Percentiles rank a stretch among this genome's conserved stretches.
These are phyloP conservation scores for Stenoptilia bipunctidactyla DNA, from an alignment of 2,888 invertebrate genomes.

Conservation along the genomic window DNA sequence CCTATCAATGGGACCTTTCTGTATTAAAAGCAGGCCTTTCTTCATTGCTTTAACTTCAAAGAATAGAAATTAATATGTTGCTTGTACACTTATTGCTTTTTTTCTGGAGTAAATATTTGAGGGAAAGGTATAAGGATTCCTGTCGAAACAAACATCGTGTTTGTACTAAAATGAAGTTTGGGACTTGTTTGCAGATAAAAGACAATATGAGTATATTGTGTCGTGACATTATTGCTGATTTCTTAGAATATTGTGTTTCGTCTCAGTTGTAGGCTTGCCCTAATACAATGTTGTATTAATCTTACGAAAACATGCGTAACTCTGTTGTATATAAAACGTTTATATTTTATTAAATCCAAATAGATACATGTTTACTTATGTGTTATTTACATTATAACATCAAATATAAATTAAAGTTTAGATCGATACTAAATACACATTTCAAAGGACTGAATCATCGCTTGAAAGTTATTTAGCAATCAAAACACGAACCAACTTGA, in stretches of 20 bases:
- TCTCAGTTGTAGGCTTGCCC: not conserved
- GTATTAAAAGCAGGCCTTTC: no score
- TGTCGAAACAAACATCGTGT: slow-evolving; percentile 25
- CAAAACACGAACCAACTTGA: no score
- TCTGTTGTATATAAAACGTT: no score
- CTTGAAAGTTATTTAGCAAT: slow-evolving; percentile 15
- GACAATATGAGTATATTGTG: slow-evolving; percentile 21
- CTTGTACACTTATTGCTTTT: not conserved
- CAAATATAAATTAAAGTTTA: no score
- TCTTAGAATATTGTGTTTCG: not conserved
- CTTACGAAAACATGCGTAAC: no score
- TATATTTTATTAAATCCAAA: no score
- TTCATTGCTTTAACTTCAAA: no score
- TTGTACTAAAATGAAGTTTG: slow-evolving; percentile 23
- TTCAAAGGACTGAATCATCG: slow-evolving; percentile 15
- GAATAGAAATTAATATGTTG: no score
- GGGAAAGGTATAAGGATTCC: slow-evolving; percentile 13
- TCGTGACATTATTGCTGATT: not conserved
- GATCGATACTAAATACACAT: no score
- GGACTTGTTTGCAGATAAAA: slow-evolving; percentile 22
- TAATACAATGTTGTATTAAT: not conserved
- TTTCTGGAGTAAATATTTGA: not conserved
- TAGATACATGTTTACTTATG: no score
- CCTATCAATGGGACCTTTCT: no score
- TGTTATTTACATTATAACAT: no score